Evolutionary conservation across 2,888 invertebrate genomes (phyloP).

Genomic region (Carterocephalus palaemon): DNA sequence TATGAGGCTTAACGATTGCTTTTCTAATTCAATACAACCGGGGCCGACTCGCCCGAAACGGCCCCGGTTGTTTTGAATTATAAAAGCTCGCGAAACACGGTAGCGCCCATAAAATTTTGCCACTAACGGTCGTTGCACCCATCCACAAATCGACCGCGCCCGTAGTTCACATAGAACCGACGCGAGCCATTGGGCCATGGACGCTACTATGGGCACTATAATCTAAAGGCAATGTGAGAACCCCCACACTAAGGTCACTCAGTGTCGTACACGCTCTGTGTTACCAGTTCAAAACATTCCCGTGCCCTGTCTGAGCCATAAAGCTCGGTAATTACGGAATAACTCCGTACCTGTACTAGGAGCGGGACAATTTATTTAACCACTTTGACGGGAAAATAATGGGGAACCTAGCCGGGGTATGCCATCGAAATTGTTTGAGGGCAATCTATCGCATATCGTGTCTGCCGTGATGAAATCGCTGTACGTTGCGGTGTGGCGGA

Average conservation of each 20-base stretch:
- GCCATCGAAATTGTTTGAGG: slow-evolving; percentile 50
- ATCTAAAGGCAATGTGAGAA: slow-evolving; percentile 20
- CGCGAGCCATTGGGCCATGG: too few species aligned
- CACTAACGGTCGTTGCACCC: too few species aligned
- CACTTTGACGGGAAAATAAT: slow-evolving; percentile 77
- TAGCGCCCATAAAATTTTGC: too few species aligned
- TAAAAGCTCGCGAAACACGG: too few species aligned
- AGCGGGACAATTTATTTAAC: slow-evolving; percentile 75
- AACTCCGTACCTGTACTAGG: slow-evolving; percentile 58
- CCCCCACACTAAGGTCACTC: slow-evolving; percentile 41
- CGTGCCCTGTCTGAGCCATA: slow-evolving; percentile 62
- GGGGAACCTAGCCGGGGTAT: slow-evolving; percentile 49
- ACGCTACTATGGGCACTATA: too few species aligned
- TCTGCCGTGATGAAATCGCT: slow-evolving; percentile 46
- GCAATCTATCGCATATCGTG: slow-evolving; percentile 54
- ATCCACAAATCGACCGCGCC: too few species aligned
- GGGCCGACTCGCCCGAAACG: too few species aligned
- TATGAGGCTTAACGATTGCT: too few species aligned
- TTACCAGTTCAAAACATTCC: slow-evolving; percentile 58
- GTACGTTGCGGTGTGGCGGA: slow-evolving; percentile 38
- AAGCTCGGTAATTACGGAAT: slow-evolving; percentile 73
- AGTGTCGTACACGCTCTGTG: slow-evolving; percentile 39
- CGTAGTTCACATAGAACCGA: too few species aligned
- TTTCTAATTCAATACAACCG: too few species aligned
- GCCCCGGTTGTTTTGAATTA: too few species aligned